Conservation (phyloP, 2,113 vertebrate species). For the Anseranas semipalmata region DNA sequence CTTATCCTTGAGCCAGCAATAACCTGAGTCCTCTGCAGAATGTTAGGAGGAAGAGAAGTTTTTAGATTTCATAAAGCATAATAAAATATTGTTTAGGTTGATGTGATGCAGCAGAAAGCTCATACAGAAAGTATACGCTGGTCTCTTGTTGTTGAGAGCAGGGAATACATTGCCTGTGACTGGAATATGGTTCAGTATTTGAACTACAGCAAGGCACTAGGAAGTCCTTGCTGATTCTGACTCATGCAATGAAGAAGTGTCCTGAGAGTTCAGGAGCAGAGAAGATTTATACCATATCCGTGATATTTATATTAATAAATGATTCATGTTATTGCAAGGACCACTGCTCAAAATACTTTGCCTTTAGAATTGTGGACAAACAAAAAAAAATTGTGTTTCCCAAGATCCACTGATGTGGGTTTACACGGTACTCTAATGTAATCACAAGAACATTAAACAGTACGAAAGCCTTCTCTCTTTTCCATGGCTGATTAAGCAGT, state of each 20-base stretch:
- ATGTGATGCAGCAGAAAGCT: constrained; percentile 52
- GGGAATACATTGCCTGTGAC: constrained; percentile 50
- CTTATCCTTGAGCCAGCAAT: constrained; percentile 13
- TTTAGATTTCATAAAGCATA: constrained; percentile 70
- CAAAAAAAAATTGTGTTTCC: constrained; percentile 28
- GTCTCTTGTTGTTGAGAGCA: constrained; percentile 30
- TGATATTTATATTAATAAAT: constrained; percentile 69
- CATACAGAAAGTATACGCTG: not conserved
- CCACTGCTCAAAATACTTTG: constrained; percentile 38
- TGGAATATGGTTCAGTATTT: constrained; percentile 40
- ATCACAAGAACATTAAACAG: constrained; percentile 73
- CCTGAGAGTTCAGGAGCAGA: constrained; percentile 44
- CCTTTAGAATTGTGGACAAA: constrained; percentile 45
- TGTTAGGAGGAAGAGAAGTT: constrained; percentile 2
- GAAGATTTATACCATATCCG: constrained; percentile 51
- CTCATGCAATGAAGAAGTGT: not conserved
- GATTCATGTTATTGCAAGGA: constrained; percentile 45
- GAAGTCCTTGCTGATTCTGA: not conserved
- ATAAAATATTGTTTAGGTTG: constrained; percentile 64
- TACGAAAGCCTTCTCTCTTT: constrained; percentile 77
- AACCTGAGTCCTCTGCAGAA: not conserved
- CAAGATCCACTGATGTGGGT: constrained; percentile 31
- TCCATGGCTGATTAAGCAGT: constrained; percentile 88
- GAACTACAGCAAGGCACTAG: not conserved
- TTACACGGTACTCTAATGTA: constrained; percentile 60